A percentile compares a stretch with the other conserved stretches of the same genome.
These are phyloP conservation scores for Halyomorpha halys DNA, from an alignment of 1,140 invertebrate species.

Conservation along the genomic window DNA sequence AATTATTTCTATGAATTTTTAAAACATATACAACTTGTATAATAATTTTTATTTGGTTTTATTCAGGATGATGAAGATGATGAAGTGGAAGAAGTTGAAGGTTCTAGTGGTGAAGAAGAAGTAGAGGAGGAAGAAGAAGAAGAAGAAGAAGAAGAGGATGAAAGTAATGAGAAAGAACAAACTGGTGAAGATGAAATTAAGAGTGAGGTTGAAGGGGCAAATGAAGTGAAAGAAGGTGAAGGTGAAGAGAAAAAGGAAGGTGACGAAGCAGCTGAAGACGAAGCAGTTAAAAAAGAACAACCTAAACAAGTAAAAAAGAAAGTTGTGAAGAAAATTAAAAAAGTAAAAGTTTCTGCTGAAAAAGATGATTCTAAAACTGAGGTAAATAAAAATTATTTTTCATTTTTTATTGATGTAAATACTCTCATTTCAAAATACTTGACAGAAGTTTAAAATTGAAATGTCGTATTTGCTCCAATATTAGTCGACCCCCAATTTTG, in stretches of 20 bases:
- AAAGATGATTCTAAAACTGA: background rate
- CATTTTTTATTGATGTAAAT: no score
- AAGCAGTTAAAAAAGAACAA: constrained; percentile 1
- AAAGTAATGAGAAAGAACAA: constrained; percentile 19
- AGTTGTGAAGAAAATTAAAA: constrained; percentile 3
- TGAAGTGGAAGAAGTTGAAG: constrained; percentile 23
- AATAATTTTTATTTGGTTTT: background rate
- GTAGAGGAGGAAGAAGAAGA: constrained; percentile 26
- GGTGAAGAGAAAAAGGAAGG: constrained; percentile 19
- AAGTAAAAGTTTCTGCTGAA: background rate
- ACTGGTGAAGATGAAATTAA: constrained; percentile 4
- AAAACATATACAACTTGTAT: background rate
- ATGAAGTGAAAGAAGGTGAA: constrained; percentile 15
- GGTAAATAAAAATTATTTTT: background rate
- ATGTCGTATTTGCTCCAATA: no score
- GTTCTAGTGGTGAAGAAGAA: constrained; percentile 21
- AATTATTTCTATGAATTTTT: background rate
- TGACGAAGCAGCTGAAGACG: background rate
- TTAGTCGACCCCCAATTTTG: no score
- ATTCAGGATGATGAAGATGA: constrained; percentile 3
- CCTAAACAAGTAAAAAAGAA: constrained; percentile 24
- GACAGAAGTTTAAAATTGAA: no score
- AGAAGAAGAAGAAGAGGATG: constrained; percentile 25
- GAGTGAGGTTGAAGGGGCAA: constrained; percentile 11
- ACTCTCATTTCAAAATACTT: no score